Conservation (phyloP, 2,888 invertebrate genomes). For the Gasteruption jaculator region DNA sequence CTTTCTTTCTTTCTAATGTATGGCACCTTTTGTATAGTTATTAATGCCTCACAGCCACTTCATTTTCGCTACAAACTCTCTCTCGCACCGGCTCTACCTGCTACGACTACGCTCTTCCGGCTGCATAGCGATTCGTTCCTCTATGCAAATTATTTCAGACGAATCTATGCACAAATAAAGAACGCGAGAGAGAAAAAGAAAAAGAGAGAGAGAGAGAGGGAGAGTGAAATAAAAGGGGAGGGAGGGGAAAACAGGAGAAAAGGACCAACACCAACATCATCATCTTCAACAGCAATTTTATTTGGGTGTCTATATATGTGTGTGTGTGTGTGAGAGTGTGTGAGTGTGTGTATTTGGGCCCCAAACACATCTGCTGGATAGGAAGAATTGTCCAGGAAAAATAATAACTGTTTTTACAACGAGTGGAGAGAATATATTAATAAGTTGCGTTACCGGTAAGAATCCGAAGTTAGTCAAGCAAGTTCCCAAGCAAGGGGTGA, state of each 20-base stretch:
- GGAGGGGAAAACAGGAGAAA: slow-evolving; percentile 15
- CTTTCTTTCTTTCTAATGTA: slow-evolving; percentile 29
- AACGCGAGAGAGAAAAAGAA: slow-evolving; percentile 15
- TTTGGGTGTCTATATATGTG: no score
- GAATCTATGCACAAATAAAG: slow-evolving; percentile 13
- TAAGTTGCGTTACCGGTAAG: no score
- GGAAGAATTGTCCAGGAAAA: slow-evolving; percentile 42
- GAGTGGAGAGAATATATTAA: slow-evolving; percentile 39
- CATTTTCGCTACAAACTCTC: slow-evolving; percentile 39
- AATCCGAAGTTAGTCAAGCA: no score
- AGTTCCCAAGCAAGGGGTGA: no score
- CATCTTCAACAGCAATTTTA: no score
- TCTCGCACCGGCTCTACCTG: slow-evolving; percentile 34
- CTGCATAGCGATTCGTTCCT: slow-evolving; percentile 43
- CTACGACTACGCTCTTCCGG: slow-evolving; percentile 34
- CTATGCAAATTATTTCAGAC: slow-evolving; percentile 41
- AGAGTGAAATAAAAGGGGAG: slow-evolving; percentile 18
- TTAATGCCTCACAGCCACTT: slow-evolving; percentile 47
- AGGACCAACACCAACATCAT: no score
- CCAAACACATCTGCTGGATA: slow-evolving; percentile 41
- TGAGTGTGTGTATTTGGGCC: no score
- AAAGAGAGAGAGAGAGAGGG: slow-evolving; percentile 16
- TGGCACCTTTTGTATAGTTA: slow-evolving; percentile 42
- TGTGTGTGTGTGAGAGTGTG: no score
- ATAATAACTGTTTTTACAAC: slow-evolving; percentile 49